Base-by-base conservation (phyloP, 1,140 invertebrate species). In the Pseudomyrmex concolor region DNA sequence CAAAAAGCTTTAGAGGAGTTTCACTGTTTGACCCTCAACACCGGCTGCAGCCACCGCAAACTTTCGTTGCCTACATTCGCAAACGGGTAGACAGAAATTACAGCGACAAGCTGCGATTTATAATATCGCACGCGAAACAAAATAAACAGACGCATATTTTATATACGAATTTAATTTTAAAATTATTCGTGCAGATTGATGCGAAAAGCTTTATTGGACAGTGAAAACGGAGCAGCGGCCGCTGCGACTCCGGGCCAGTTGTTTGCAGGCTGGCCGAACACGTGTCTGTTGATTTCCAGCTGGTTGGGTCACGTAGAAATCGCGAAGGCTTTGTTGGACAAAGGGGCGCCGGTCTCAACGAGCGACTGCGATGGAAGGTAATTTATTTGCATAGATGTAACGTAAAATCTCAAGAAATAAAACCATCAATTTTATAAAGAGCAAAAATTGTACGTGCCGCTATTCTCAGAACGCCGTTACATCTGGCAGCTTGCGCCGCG, bases 401-500 rank as follows among this genome's bases (percentile, higher is more conserved):
- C 5, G 34, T 34, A 34, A 34, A 34, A 7, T 34, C 0, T 34
- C 34, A 34, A 34, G 34, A 34, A 7, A 34, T 4, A 34, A 34
- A 34, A 7, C 4, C 34, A 34, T 34, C 34, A 34, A 34, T 7
- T 34, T 5, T 34, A 7, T 57, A 19, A 70, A n/a, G n/a, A n/a
- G n/a, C n/a, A 72, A 54, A 13, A 15, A 43, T 57, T 19, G 8
- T 17, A 15, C 0, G 22, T 9, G n/a, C 19, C 9, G 43, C 43
- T 3, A 68, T 80, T 2, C 10, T 17, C 81, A 97, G 97, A 91
- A 96, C 96, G 4, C 95, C 97, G 12, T 91, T 98, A 17, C 98
- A 98, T 92, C 95, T 98, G 85, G 97, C 97, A 54, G 96, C 97
- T 67, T 95, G 95, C 86, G 95, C 95, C n/a, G 96, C 96, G 1